phyloP scores from a whole-genome alignment of 2,113 vertebrate species.

The Gobiocypris rarus region DNA sequence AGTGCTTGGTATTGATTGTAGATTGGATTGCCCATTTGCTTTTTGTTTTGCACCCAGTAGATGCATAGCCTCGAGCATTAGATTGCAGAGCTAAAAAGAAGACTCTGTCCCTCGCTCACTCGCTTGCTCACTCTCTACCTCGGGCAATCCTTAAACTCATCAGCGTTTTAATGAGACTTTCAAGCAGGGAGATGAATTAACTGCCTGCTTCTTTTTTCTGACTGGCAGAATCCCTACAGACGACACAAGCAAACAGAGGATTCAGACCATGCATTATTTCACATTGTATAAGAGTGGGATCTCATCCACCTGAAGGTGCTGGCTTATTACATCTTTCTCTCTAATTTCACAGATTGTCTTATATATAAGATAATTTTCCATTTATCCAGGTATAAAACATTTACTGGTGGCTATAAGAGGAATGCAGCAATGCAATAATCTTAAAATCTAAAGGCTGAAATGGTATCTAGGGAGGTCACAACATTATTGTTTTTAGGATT shows the following conservation, averaged over 20 bases:
- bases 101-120: conserved; percentile 42
- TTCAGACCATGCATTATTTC: conserved; percentile 17
- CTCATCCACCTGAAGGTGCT: conserved; percentile 4
- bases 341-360: not conserved
- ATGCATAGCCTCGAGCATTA: conserved; percentile 60
- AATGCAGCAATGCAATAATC: conserved; percentile 8
- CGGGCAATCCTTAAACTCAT: conserved; percentile 76
- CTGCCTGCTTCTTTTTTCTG: conserved; percentile 64
- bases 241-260: conserved; percentile 8
- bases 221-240: conserved; percentile 30
- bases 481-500: conserved; percentile 17
- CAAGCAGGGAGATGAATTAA: conserved; percentile 80
- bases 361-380: not conserved
- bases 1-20: conserved; percentile 60
- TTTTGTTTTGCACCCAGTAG: conserved; percentile 70
- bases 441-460: not conserved
- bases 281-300: conserved; percentile 8
- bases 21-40: conserved; percentile 58
- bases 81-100: conserved; percentile 67
- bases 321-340: not conserved
- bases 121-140: conserved; percentile 57
- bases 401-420: not conserved
- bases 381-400: conserved; percentile 12
- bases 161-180: conserved; percentile 79
- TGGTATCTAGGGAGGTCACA: conserved; percentile 17